Conservation (phyloP, 1,140 invertebrate species). For the Pararge aegeria region DNA sequence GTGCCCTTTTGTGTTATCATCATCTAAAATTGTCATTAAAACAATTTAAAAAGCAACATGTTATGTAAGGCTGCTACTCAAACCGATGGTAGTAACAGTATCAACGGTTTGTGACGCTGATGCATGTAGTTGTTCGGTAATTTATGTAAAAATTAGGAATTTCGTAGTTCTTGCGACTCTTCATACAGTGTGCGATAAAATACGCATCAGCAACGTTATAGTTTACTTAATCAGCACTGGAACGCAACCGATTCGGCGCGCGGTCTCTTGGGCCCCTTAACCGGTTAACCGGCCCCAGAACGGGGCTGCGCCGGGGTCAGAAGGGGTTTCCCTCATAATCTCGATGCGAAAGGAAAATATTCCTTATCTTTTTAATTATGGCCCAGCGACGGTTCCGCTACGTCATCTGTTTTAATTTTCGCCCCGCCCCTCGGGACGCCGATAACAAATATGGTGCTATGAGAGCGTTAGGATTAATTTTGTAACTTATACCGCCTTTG, state of each 20-base stretch:
- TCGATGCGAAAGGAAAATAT: slow-evolving; percentile 66
- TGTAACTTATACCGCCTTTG: slow-evolving; percentile 21
- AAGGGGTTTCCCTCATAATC: slow-evolving; percentile 66
- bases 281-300: slow-evolving; percentile 60
- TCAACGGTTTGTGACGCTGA: too few relatives aligned
- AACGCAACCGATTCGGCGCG: slow-evolving; percentile 56
- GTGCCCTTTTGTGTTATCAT: too few relatives aligned
- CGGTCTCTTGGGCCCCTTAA: slow-evolving; percentile 61
- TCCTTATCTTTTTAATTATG: slow-evolving; percentile 78
- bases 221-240: slow-evolving; percentile 74
- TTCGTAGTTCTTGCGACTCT: too few relatives aligned
- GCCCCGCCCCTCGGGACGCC: slow-evolving; percentile 44
- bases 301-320: slow-evolving; percentile 36
- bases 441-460: slow-evolving; percentile 39
- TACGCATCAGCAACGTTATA: slow-evolving; percentile 64
- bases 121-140: too few relatives aligned
- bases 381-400: slow-evolving; percentile 53
- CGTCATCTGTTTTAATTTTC: slow-evolving; percentile 76
- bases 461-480: slow-evolving; percentile 42
- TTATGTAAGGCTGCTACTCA: too few relatives aligned
- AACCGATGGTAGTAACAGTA: too few relatives aligned
- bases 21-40: too few relatives aligned
- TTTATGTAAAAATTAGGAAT: too few relatives aligned
- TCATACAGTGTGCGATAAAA: too few relatives aligned
- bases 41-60: too few relatives aligned